Base-by-base conservation (phyloP, 2,888 invertebrate species). In the Aricia artaxerxes region DNA sequence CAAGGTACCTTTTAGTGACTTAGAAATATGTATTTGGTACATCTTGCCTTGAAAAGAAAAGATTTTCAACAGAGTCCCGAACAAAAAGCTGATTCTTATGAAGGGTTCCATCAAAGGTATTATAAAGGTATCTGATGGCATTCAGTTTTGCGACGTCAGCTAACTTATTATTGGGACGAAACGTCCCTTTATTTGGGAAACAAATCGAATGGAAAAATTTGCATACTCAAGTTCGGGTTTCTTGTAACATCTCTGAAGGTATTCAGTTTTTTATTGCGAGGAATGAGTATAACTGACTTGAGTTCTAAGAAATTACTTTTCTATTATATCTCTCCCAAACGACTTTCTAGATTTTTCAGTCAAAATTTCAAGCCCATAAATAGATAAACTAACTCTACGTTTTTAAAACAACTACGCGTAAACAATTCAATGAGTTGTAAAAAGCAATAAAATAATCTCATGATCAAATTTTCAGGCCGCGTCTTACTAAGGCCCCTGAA, bases 61-160 rank as follows among this genome's bases (percentile, higher is more conserved):
- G 57, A 16, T 16, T 13, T 57, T 57, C 57, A 57, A 57, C 77
- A 24, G 44, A 77, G 60, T 38, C 40, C 38, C 38, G 6, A 38
- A 60, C 40, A 60, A 77, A 77, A 49, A 57, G 35, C 13, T 77
- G 53, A 73, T 61, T 57, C 16, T 9, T 53, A 76, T 60, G 13
- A 69, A 38, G 77, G 60, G 78, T 57, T 60, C 78, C 73, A 40
- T 73, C 73, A 78, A 79, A 64, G 78, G 80, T 80, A 81, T 82
- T 79, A 82, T 78, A 69, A 73, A 73, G 73, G 78, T 73, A 78
- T 57, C 78, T 78, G 78, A 57, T 73, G 57, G 57, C 24, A 72
- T 53, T 78, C 38, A 57, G 73, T 78, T 78, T 73, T 40, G 73
- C 73, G 38, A 40, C 73, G 60, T 72, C 78, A 78, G 78, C 73